Conservation (phyloP, 64 coral and sea anemone species). For the Montipora capricornis region DNA sequence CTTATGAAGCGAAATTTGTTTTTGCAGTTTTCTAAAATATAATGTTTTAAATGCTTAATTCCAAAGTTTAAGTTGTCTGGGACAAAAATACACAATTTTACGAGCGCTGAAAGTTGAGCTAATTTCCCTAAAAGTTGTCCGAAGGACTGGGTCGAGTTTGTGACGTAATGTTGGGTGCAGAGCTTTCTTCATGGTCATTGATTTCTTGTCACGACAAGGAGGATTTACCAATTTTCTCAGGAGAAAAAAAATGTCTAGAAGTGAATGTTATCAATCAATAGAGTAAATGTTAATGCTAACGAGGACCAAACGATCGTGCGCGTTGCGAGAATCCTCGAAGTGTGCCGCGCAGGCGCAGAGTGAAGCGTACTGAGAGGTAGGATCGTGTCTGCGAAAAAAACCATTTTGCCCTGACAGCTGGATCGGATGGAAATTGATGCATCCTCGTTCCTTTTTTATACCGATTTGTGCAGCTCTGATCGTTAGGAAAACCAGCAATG, state of each 20-base stretch:
- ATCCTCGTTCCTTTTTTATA: too few species aligned
- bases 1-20: neutral
- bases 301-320: too few species aligned
- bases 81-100: neutral
- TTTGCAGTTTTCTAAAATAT: neutral
- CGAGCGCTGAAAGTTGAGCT: neutral
- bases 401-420: too few species aligned
- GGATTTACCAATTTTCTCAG: neutral
- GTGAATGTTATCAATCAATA: too few species aligned
- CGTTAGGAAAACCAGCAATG: too few species aligned
- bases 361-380: too few species aligned
- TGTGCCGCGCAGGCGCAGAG: neutral
- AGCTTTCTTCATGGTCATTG: neutral
- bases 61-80: neutral
- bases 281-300: too few species aligned
- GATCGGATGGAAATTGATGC: too few species aligned
- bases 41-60: neutral
- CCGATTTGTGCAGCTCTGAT: too few species aligned
- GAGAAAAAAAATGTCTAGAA: neutral
- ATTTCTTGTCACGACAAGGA: neutral
- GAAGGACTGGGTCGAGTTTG: neutral
- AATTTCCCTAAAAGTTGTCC: neutral
- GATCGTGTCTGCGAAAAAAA: neutral
- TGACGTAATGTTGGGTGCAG: neutral
- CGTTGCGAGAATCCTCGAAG: neutral